Evolutionary conservation across 2,797 vertebrate species (phyloP).

Genomic region (Moxostoma hubbsi): DNA sequence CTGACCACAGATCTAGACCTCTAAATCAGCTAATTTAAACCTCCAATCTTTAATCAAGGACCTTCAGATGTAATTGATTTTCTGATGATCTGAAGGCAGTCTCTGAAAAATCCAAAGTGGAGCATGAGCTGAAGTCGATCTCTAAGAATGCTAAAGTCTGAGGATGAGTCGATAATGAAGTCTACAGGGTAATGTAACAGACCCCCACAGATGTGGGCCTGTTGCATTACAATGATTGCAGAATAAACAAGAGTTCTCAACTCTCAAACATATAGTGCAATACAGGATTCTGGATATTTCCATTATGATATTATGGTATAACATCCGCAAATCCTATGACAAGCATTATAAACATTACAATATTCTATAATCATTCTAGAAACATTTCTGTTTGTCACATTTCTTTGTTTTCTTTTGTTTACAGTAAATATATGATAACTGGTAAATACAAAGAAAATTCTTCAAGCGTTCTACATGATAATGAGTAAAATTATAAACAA

Average conservation of each 20-base stretch:
- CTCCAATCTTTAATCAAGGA: conserved; percentile 24
- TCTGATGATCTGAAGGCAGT: conserved; percentile 12
- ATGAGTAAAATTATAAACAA: neutral
- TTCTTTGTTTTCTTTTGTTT: neutral
- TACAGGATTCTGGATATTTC: conserved; percentile 26
- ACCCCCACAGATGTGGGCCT: conserved; percentile 47
- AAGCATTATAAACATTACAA: neutral
- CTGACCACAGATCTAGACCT: neutral
- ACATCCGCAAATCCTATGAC: conserved; percentile 1
- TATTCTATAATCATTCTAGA: neutral
- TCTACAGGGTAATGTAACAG: conserved; percentile 1
- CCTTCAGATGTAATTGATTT: conserved; percentile 36
- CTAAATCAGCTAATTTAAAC: conserved; percentile 33
- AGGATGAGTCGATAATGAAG: neutral
- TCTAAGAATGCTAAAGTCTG: neutral
- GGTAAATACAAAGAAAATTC: neutral
- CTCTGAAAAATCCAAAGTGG: conserved; percentile 1
- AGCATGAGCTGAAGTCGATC: neutral
- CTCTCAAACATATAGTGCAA: neutral
- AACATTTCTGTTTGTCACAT: neutral
- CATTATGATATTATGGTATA: neutral
- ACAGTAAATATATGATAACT: neutral
- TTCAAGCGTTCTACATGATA: neutral
- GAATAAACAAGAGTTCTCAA: conserved; percentile 37
- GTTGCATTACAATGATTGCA: conserved; percentile 36